phyloP scores from a whole-genome alignment of 1,140 invertebrate genomes.

The Macrotrachela quadricornifera region DNA sequence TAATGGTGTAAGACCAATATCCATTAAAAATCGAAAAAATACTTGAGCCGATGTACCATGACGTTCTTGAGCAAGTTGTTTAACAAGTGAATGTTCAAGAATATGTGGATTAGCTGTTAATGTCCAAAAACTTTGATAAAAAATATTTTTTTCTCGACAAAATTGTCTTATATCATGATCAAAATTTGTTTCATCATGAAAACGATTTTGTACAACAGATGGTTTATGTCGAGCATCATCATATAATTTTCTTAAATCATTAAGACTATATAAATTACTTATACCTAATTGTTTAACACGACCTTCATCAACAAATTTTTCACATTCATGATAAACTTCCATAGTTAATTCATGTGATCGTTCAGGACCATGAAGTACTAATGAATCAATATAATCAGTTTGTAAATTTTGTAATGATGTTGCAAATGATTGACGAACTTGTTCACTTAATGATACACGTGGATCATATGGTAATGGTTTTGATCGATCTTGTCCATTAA shows the following conservation, averaged over 20 bases:
- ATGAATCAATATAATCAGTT: conserved; percentile 11
- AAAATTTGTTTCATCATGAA: conserved; percentile 11
- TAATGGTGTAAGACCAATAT: conserved; percentile 11
- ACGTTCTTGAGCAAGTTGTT: conserved; percentile 8
- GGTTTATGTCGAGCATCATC: conserved; percentile 11
- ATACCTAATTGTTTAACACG: conserved; percentile 11
- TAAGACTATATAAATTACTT: conserved; percentile 10
- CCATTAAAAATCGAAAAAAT: conserved; percentile 12
- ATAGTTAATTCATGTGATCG: conserved; percentile 9
- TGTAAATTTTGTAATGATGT: conserved; percentile 10
- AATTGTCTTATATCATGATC: conserved; percentile 11
- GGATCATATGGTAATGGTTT: conserved; percentile 10
- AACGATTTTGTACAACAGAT: conserved; percentile 12
- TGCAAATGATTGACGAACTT: conserved; percentile 11
- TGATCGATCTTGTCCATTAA: conserved; percentile 11
- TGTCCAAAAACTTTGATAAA: conserved; percentile 13
- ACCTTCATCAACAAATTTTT: conserved; percentile 10
- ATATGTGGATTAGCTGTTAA: conserved; percentile 12
- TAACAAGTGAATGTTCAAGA: conserved; percentile 3
- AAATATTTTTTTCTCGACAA: conserved; percentile 8
- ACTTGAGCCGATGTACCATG: conserved; percentile 9
- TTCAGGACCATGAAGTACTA: conserved; percentile 12
- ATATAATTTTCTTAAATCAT: conserved; percentile 4
- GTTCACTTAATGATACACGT: conserved; percentile 9
- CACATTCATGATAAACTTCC: conserved; percentile 11